A percentile compares a stretch with the other conserved stretches of the same genome.
Evolutionary conservation across 2,888 invertebrate species (phyloP).

Genomic region (Diplolepis rosae): DNA sequence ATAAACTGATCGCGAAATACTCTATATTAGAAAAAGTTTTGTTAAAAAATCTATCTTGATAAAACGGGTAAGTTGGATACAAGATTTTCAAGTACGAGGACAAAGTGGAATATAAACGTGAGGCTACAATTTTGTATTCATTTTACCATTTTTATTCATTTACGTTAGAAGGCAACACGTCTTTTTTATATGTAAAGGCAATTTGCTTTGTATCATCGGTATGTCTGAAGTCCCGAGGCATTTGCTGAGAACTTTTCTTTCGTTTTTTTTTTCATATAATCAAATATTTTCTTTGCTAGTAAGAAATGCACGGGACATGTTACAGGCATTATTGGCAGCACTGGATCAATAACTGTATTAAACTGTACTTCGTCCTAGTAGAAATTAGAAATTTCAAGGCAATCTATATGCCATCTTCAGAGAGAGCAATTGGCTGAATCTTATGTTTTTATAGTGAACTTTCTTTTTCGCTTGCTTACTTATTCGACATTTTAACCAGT

Average conservation of each 20-base stretch:
- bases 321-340: conserved; percentile 73
- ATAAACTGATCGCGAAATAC: conserved; percentile 52
- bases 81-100: conserved; percentile 67
- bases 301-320: conserved; percentile 47
- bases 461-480: conserved; percentile 10
- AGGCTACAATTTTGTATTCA: conserved; percentile 57
- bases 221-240: conserved; percentile 67
- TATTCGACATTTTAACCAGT: conserved; percentile 44
- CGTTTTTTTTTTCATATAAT: conserved; percentile 33
- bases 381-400: conserved; percentile 50
- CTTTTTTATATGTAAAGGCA: conserved; percentile 72
- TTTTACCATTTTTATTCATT: conserved; percentile 56
- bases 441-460: conserved; percentile 3
- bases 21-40: conserved; percentile 38
- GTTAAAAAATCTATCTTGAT: conserved; percentile 57
- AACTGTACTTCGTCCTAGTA: conserved; percentile 48
- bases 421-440: conserved; percentile 56
- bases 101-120: conserved; percentile 55
- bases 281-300: conserved; percentile 18
- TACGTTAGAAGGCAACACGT: conserved; percentile 72
- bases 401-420: conserved; percentile 53
- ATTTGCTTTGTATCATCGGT: conserved; percentile 73
- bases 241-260: conserved; percentile 38
- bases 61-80: conserved; percentile 45
- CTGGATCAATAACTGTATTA: conserved; percentile 57